Conservation (phyloP, 2,113 vertebrate species). For the Platysternon megacephalum region DNA sequence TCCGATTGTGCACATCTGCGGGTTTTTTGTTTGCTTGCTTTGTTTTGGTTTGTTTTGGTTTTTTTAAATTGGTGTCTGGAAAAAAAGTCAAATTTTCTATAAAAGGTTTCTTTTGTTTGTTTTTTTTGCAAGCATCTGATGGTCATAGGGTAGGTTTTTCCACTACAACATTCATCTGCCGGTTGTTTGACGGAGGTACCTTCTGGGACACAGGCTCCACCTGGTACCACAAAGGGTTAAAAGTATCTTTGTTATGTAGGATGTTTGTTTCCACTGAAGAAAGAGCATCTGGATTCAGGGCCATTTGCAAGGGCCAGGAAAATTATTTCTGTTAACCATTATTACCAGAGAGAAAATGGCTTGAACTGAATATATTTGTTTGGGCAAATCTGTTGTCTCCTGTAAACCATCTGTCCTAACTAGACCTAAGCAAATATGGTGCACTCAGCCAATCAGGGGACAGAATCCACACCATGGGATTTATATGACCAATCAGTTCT, state of each 20-base stretch:
- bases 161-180: slow-evolving; percentile 58
- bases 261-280: neutral
- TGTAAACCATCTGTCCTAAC: neutral
- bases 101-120: slow-evolving; percentile 70
- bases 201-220: slow-evolving; percentile 17
- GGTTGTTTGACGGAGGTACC: slow-evolving; percentile 49
- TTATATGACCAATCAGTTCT: neutral
- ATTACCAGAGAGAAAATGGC: neutral
- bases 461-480: neutral
- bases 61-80: neutral
- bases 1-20: neutral
- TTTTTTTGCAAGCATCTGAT: slow-evolving; percentile 74
- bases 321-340: neutral
- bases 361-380: neutral
- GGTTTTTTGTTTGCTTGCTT: neutral
- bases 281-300: neutral
- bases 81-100: slow-evolving; percentile 50
- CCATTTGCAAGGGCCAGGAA: neutral
- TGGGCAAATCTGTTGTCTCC: neutral
- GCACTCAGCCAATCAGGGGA: neutral
- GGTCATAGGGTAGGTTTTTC: slow-evolving; percentile 68
- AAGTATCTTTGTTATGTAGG: neutral
- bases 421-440: neutral
- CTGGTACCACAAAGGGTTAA: neutral
- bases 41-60: neutral